Base-by-base conservation (phyloP, 2,113 vertebrate genomes). In the Myotis brandtii region DNA sequence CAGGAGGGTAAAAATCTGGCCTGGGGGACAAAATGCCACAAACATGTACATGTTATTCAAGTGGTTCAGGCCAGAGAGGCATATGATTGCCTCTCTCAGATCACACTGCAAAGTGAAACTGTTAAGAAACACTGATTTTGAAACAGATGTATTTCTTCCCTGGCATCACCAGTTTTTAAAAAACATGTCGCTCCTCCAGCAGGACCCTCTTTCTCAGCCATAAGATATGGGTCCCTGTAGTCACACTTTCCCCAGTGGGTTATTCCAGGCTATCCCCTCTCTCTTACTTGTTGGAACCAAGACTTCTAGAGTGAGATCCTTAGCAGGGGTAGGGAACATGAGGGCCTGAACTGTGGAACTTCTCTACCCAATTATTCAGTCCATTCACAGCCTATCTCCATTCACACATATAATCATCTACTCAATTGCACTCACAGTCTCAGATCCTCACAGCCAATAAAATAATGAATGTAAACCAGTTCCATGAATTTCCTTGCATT, bases 1-100 rank as follows among this genome's bases (percentile, higher is more conserved):
- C 98, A 3, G 99, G 99, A 46, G 98, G 99, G 85, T 98, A 99
- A 75, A 98, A 98, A 75, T 98, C 97, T 11, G 98, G 98, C 93
- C 99, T 99, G 96, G 17, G 23, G 46, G 86, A 98, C 96, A 96
- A 77, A 96, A 86, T 30, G 67, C 80, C 94, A 48, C 30, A 89
- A 40, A 89, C 21, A 66, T 25, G 34, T 32, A 32, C 34, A 37
- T 40, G 66, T 97, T 96, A 95, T 62, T 94, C 83, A 76, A 76
- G 43, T 12, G 2, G 40, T 72, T 69, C 2, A 32, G 40, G 89
- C 66, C 90, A 89, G 87, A 67, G 83, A 77, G 27, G 66, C 89
- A 34, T 70, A 91, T 89, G 93, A 48, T 84, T 67, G 40, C 70
- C 70, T 93, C 54, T 95, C 72, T 76, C 82, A n/a, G 0, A 76